Evolutionary conservation across 2,797 vertebrate genomes (phyloP).

Genomic region (Schizopygopsis pylzovi): DNA sequence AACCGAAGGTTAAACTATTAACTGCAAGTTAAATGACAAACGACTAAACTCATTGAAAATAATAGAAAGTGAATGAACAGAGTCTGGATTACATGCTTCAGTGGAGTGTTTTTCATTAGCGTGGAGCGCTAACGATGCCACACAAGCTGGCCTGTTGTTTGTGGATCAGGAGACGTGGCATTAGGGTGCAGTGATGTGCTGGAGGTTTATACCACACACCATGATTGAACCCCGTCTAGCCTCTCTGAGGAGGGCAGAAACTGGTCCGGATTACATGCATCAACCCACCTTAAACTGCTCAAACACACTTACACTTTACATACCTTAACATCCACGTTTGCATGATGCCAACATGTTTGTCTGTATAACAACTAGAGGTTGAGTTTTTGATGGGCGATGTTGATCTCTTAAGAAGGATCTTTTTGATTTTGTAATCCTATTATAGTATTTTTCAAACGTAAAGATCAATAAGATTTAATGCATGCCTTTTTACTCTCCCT

Average conservation of each 20-base stretch:
- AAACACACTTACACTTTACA: neutral
- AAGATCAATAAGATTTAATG: neutral
- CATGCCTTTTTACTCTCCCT: neutral
- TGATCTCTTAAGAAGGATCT: too few species aligned
- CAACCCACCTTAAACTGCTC: neutral
- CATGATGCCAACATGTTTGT: neutral
- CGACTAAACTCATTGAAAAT: neutral
- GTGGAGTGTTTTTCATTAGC: neutral
- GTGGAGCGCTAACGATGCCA: constrained; percentile 11
- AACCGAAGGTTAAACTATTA: neutral
- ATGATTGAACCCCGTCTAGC: constrained; percentile 6
- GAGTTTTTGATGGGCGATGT: neutral
- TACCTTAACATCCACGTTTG: neutral
- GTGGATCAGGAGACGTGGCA: constrained; percentile 25
- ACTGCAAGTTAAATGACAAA: neutral
- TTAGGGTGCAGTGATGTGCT: constrained; percentile 24
- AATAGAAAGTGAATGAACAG: neutral
- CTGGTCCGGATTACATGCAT: neutral
- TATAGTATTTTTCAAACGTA: neutral
- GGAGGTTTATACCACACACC: constrained; percentile 35
- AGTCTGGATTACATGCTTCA: neutral
- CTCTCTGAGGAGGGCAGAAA: constrained; percentile 17
- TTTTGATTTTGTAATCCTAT: neutral
- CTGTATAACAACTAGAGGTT: neutral
- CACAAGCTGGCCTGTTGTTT: constrained; percentile 29